Base-by-base conservation (phyloP, 2,797 vertebrate species). In the Leptatherina wallacei region DNA sequence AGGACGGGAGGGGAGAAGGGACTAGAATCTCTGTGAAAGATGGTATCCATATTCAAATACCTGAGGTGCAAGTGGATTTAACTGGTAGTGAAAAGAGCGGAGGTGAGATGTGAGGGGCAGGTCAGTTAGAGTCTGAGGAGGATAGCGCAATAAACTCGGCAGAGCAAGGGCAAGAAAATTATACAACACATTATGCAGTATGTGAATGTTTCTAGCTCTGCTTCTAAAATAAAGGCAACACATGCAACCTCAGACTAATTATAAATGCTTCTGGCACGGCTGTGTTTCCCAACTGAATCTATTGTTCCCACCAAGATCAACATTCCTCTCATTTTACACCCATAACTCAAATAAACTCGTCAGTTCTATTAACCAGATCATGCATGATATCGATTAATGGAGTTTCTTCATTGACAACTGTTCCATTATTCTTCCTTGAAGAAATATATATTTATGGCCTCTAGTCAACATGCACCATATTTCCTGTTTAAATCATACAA, bases 41-140 rank as follows among this genome's bases (percentile, higher is more conserved):
- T 89, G 83, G 78, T 65, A 72, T 91, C 84, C 81, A 87, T 88
- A 87, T 85, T 92, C 71, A 89, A 77, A 92, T 82, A 91, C 81
- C 88, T 85, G 88, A 78, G 78, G 71, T 84, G 61, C 4, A 51
- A 76, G 69, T 68, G 78, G 77, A 83, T 83, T 82, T 83, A 82
- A 84, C 65, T 71, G 70, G 24, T 57, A 22, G 69, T 62, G 62
- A 67, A 75, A 68, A 56, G 78, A 73, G 64, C 16, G 12, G 77
- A 80, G 83, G 82, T 79, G 83, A 84, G 76, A 84, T 81, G 81
- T 74, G 80, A 82, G 83, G 83, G 71, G 75, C 55, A 76, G 80
- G 78, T 81, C 84, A 85, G 78, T 80, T 77, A 72, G 84, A 85
- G 81, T 83, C 80, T 78, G 61, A 77, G 80, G 75, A 75, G 79